Base-by-base conservation (phyloP, 92 coral and sea anemone genomes). In the Epizoanthus ramosus region DNA sequence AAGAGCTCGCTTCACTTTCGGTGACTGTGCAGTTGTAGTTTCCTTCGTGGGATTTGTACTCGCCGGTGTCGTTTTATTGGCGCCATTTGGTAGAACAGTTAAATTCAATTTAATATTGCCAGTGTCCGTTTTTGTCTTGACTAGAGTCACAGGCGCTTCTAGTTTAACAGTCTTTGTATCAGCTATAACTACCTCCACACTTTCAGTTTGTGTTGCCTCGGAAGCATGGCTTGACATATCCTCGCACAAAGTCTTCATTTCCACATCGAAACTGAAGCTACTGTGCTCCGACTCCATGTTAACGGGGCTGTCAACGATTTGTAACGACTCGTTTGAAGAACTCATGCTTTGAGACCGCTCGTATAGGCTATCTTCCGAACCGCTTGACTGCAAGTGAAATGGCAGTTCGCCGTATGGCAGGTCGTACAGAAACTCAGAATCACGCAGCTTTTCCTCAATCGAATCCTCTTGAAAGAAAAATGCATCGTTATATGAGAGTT, bases 1-100 rank as follows among this genome's bases (percentile, higher is more conserved):
- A 66, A 97, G 83, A 25, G 99, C 91, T 84, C 89, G 83, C 80
- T 97, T 97, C 41, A 95, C 96, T 76, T 95, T 95, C 31, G 96
- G 95, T 33, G 93, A 88, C 80, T 88, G 98, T 76, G 84, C 85
- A 15, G 87, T 85, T 14, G 83, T 83, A 6, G 63, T 87, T 72
- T 96, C 98, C 68, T 92, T 91, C 41, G 80, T 63, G 61, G 89
- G 47, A 59, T 70, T 86, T 45, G 90, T 85, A 85, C 89, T 94
- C 79, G 84, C 83, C 72, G 84, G 85, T 66, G 71, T 16, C 66
- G 93, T 43, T 79, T 66, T 87, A 61, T 83, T 77, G 82, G 85
- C 79, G 77, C 81, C 90, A 75, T 83, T 83, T 68, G 87, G 84
- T 65, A 87, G 82, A 60, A 89, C 63, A 10, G 96, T 75, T 60